A percentile compares a stretch with the other conserved stretches of the same genome.
These are phyloP conservation scores for Ptilorrhoa leucosticta DNA, from an alignment of 2,113 vertebrate species.

Conservation along the genomic window DNA sequence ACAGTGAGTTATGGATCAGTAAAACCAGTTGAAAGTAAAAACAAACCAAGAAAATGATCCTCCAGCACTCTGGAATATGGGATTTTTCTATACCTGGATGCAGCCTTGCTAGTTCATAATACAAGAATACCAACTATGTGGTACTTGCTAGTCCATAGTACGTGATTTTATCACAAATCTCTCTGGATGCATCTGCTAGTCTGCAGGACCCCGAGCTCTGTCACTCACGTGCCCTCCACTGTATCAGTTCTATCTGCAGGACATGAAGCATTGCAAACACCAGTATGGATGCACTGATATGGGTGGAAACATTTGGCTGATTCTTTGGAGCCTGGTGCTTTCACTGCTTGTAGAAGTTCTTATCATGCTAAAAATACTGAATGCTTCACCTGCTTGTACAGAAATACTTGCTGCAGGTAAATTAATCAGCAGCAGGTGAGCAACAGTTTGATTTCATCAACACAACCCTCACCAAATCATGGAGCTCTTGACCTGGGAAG, in stretches of 20 bases:
- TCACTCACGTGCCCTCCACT: not conserved
- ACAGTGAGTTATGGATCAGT: not conserved
- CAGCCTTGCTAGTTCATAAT: not conserved
- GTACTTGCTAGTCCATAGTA: not conserved
- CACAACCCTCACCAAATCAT: not conserved
- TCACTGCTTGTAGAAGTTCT: not conserved
- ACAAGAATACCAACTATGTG: not conserved
- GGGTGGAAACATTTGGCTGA: not conserved
- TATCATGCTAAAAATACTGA: not conserved
- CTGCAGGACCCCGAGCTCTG: not conserved
- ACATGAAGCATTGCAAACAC: not conserved
- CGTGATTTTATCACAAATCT: not conserved
- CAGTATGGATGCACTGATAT: not conserved
- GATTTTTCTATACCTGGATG: not conserved
- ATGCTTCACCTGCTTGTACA: not conserved
- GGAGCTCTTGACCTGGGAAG: not conserved
- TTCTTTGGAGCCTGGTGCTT: not conserved
- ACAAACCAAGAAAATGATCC: not conserved
- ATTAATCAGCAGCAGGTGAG: not conserved
- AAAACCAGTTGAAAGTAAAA: not conserved
- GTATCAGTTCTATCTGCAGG: not conserved
- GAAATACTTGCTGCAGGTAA: not conserved
- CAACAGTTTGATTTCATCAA: not conserved
- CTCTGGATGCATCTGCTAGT: not conserved
- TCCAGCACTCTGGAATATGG: not conserved